Evolutionary conservation across 1,140 invertebrate genomes (phyloP), one percentile per base, ranked within the genome.

Genomic region (Bathynomus jamesi): DNA sequence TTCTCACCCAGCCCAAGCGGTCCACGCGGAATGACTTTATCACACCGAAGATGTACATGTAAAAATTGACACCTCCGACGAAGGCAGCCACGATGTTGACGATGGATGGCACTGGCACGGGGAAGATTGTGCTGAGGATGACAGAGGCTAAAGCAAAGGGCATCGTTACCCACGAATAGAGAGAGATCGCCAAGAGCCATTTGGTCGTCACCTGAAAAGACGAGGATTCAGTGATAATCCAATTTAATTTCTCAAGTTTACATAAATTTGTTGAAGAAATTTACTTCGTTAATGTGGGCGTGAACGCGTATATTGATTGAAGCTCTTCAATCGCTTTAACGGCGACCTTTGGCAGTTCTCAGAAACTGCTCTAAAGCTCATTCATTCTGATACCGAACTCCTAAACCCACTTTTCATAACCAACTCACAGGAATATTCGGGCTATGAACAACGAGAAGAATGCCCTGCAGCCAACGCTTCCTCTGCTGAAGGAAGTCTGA

Each of bases 31-130:
- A 97, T 30, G 95, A 97, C 81, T 96, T 96, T 28, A 96, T 87
- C 0, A 96, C 94, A 73, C 95, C 95, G 83, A 97, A 96, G 60
- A 97, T 87, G 80, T 96, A 98, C 90, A 98, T 95, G 81, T 96
- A 98, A 78, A 96, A 89, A 82, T 94, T 95, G 4, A 95, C 91
- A 3, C 83, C 94, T 65, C 89, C 93, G 74, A 94, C 91, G 79
- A 96, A 96, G 61, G 91, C 90, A 82, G 91, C 93, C 2, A 94
- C 78, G 74, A 94, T 88, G 82, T 96, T 92, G 72, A 96, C 87
- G 30, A 90, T 61, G 67, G 88, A 86, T 65, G 91, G 89, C 82
- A 93, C 92, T 0, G 91, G 91, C 76, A 98, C 91, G 0, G 95
- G 95, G 83, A 87, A 96, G 4, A 94, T 80, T 2, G 87, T 87